Base-by-base conservation (phyloP, 2,113 vertebrate species). In the Clarias gariepinus region DNA sequence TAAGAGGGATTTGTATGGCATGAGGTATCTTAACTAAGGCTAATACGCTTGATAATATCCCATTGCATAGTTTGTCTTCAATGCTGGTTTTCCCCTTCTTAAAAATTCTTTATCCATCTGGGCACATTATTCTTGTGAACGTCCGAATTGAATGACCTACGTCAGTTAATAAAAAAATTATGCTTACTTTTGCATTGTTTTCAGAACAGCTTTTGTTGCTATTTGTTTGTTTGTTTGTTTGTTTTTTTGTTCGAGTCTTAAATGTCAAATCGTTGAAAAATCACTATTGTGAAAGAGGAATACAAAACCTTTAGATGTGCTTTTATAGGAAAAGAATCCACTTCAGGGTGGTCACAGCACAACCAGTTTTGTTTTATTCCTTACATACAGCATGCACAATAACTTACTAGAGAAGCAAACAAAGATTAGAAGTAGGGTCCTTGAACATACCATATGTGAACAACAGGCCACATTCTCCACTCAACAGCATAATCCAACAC, bases 401-500 rank as follows among this genome's bases (percentile, higher is more conserved):
- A 78, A 55, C 25, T 18, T 47, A 79, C 7, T 33, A 0, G 8
- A 79, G 4, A 79, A 57, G 4, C 9, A 79, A 79, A 69, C 66
- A 69, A 28, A 73, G 52, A 78, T 78, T 30, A 57, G 73, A 6
- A 15, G 21, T 77, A 77, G n/a, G 30, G 77, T 33, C 28, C 18
- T 79, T 58, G 76, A 30, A 79, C 55, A 79, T 33, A 79, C 53
- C 55, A 12, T 47, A 19, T 58, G 53, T 4, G 15, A 79, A 58
- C 77, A 58, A 79, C 77, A 58, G 55, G 55, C 55, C 55, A 33
- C 77, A 58, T 58, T 79, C 28, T 33, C 55, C 33, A 33, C 55
- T 79, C 77, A 79, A 76, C n/a, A 18, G 73, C n/a, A 47, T 80
- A 80, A 87, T 84, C n/a, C 41, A 87, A 25, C 11, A 61, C 82